phyloP scores from a whole-genome alignment of 2,888 invertebrate genomes.

The Drosophila birchii region DNA sequence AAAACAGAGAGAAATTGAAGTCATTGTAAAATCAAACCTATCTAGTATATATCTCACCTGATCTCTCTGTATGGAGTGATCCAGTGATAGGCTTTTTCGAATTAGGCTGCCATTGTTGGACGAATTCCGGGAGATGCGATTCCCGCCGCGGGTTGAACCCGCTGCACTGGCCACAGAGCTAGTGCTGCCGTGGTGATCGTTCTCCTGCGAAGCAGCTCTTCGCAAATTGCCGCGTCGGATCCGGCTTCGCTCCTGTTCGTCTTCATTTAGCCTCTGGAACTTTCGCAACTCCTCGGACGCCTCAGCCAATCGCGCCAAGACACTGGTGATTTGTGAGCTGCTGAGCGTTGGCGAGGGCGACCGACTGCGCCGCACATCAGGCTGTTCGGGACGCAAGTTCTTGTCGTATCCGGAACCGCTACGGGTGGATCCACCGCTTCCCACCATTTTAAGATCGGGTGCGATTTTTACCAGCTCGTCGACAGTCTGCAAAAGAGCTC shows the following conservation, averaged over 20 bases:
- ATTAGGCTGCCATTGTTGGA: slow-evolving; percentile 86
- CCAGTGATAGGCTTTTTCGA: slow-evolving; percentile 90
- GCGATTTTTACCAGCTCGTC: slow-evolving; percentile 92
- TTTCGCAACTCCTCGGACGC: slow-evolving; percentile 89
- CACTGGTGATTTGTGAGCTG: slow-evolving; percentile 80
- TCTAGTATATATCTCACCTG: slow-evolving; percentile 68
- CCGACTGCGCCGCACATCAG: slow-evolving; percentile 71
- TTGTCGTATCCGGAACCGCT: slow-evolving; percentile 60
- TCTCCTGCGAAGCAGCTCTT: slow-evolving; percentile 88
- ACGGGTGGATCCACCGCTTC: slow-evolving; percentile 75
- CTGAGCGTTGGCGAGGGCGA: slow-evolving; percentile 83
- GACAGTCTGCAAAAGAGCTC: slow-evolving; percentile 90
- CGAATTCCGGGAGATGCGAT: slow-evolving; percentile 81
- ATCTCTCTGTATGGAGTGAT: slow-evolving; percentile 87
- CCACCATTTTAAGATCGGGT: slow-evolving; percentile 87
- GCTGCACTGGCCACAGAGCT: slow-evolving; percentile 80
- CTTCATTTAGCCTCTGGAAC: slow-evolving; percentile 86
- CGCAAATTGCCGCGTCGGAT: slow-evolving; percentile 84
- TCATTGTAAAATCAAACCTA: not conserved
- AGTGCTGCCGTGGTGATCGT: slow-evolving; percentile 86
- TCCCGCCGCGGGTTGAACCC: slow-evolving; percentile 81
- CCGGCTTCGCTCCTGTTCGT: slow-evolving; percentile 86
- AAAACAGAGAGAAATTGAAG: accelerated
- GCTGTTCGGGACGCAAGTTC: slow-evolving; percentile 79
- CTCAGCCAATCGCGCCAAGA: slow-evolving; percentile 88